Evolutionary conservation across 2,797 vertebrate species (phyloP).

Genomic region (Tragopan temminckii): DNA sequence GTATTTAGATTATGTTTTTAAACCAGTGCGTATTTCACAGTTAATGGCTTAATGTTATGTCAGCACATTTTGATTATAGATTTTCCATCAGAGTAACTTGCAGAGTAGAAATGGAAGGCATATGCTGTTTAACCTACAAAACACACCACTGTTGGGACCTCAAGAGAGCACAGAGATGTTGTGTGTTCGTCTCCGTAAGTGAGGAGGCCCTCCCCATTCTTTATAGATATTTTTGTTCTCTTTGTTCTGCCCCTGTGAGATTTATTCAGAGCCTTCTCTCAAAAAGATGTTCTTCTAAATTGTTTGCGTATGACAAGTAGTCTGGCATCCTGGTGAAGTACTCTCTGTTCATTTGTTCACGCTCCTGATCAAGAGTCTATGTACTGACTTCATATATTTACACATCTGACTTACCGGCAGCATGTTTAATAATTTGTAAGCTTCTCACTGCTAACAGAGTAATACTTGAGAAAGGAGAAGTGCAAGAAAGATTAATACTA

Average conservation of each 20-base stretch:
- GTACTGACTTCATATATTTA: neutral
- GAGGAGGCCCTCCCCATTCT: neutral
- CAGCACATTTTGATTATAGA: rapidly evolving
- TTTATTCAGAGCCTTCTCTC: neutral
- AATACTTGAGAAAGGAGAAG: neutral
- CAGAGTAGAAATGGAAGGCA: neutral
- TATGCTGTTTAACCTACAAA: neutral
- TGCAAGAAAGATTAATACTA: neutral
- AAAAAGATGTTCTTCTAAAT: neutral
- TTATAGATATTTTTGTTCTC: neutral
- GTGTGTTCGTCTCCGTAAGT: neutral
- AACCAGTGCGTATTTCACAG: neutral
- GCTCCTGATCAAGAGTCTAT: neutral
- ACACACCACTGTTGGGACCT: neutral
- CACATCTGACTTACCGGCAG: neutral
- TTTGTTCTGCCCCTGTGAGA: neutral
- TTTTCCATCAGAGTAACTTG: neutral
- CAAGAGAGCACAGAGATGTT: neutral
- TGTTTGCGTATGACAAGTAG: neutral
- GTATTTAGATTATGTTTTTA: neutral
- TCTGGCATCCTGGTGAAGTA: neutral
- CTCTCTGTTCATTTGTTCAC: neutral
- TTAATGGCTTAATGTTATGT: neutral
- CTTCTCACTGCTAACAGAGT: neutral
- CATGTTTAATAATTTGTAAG: neutral